Conservation (phyloP, 2,888 invertebrate genomes). For the Hirtodrosophila alboralis region DNA sequence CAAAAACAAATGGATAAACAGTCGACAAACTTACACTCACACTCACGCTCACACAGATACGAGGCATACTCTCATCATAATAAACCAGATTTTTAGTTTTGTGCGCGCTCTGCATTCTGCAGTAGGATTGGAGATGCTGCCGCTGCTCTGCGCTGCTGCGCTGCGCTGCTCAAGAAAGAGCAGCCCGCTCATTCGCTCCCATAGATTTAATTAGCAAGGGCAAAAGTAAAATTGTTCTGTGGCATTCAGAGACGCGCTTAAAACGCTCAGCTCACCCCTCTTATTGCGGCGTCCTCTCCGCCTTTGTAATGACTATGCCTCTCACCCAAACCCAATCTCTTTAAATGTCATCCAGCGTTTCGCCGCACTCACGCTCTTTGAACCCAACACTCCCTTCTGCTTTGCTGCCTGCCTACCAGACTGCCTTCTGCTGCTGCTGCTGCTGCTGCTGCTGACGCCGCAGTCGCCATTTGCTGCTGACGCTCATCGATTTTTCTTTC, state of each 20-base stretch:
- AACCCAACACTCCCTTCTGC: slow-evolving; percentile 64
- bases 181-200: slow-evolving; percentile 48
- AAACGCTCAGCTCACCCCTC: slow-evolving; percentile 44
- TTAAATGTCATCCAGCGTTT: slow-evolving; percentile 66
- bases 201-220: slow-evolving; percentile 64
- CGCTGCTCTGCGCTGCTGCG: slow-evolving; percentile 28
- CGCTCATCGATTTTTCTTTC: slow-evolving; percentile 69
- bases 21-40: slow-evolving; percentile 40
- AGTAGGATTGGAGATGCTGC: slow-evolving; percentile 74
- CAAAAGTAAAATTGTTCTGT: slow-evolving; percentile 44
- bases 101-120: slow-evolving; percentile 77
- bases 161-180: slow-evolving; percentile 56
- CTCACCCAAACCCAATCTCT: slow-evolving; percentile 66
- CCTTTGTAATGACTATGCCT: slow-evolving; percentile 34
- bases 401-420: slow-evolving; percentile 3
- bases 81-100: slow-evolving; percentile 72
- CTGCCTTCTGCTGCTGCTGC: slow-evolving; percentile 2
- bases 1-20: slow-evolving; percentile 52
- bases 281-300: slow-evolving; percentile 20
- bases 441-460: slow-evolving; percentile 37
- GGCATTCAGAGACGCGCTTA: slow-evolving; percentile 51
- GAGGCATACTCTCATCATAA: slow-evolving; percentile 51
- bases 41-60: slow-evolving; percentile 17
- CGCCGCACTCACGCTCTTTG: slow-evolving; percentile 67
- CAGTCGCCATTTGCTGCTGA: slow-evolving; percentile 41